Base-by-base conservation (phyloP, 1,140 invertebrate species). In the Arctopsyche grandis region DNA sequence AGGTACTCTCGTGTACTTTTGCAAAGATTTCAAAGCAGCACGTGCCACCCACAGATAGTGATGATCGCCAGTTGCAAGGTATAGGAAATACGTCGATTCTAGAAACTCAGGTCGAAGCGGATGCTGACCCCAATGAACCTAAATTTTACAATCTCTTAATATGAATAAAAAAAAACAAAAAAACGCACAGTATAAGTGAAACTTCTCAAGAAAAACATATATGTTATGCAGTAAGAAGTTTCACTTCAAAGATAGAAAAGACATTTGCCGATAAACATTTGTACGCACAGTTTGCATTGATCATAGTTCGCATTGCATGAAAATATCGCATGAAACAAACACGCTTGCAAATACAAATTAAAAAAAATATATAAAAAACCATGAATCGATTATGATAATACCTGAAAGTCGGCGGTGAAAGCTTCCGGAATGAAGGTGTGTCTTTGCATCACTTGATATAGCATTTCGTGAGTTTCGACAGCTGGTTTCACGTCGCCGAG, bases 391-490 rank as follows among this genome's bases (percentile, higher is more conserved):
- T n/a, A n/a, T 7, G 10, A 63, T 48, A 29, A 75, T 85, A 93
- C 92, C 89, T 97, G 95, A 84, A 98, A 97, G 89, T 98, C 96
- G 4, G 94, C 94, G 0, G 97, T 98, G 86, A 98, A 98, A 16
- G 97, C 98, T 90, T 99, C 98, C 19, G 98, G 98, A 84, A 99
- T 94, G 86, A 99, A 99, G 81, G 97, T 99, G 87, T 99, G 97
- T 79, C 95, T 91, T 85, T 99, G 95, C 91, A 98, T 97, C 9
- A 98, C 96, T 90, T 99, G 97, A 86, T 98, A 98, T 0, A 99
- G 89, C 95, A 97, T 96, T 87, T 97, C 96, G 84, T 99, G 98
- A 0, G 97, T 99, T 90, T 99, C 97, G 10, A 99, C 97, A 0
- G 98, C 98, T 44, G 97, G 96, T 85, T 97, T 96, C 0, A 99